These are phyloP conservation scores for Mus pahari DNA, from an alignment of 2,113 vertebrate species.

Conservation along the genomic window DNA sequence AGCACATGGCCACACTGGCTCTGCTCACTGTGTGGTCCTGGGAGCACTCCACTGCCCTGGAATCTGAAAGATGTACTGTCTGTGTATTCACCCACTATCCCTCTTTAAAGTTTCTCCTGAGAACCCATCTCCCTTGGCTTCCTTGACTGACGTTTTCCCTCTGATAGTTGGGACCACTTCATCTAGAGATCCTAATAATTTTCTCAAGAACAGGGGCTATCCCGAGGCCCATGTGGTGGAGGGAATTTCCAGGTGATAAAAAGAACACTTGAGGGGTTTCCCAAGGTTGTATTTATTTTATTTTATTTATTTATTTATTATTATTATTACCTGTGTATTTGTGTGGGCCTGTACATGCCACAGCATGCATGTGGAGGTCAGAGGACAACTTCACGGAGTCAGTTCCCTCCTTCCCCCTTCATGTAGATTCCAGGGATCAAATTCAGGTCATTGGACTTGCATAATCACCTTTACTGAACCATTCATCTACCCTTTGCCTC, in stretches of 20 bases:
- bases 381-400: background rate
- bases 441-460: background rate
- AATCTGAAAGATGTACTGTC: background rate
- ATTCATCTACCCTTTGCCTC: background rate
- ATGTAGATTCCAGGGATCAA: background rate
- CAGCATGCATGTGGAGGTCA: background rate
- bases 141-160: background rate
- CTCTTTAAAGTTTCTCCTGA: background rate
- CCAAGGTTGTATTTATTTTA: background rate
- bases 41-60: background rate
- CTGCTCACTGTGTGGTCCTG: background rate
- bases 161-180: conserved; percentile 8
- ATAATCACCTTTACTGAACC: background rate
- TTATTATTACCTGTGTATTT: background rate
- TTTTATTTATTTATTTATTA: background rate
- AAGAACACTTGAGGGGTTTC: background rate
- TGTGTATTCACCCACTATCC: background rate
- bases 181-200: background rate
- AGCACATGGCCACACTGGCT: background rate
- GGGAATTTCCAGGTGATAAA: conserved; percentile 45
- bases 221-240: background rate
- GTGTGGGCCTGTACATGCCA: background rate
- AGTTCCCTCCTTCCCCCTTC: background rate
- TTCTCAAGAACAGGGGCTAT: background rate
- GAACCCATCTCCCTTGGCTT: background rate